A percentile compares a stretch with the other conserved stretches of the same genome.
These are phyloP conservation scores for Microplitis demolitor DNA, from an alignment of 1,140 invertebrate species.

Conservation along the genomic window DNA sequence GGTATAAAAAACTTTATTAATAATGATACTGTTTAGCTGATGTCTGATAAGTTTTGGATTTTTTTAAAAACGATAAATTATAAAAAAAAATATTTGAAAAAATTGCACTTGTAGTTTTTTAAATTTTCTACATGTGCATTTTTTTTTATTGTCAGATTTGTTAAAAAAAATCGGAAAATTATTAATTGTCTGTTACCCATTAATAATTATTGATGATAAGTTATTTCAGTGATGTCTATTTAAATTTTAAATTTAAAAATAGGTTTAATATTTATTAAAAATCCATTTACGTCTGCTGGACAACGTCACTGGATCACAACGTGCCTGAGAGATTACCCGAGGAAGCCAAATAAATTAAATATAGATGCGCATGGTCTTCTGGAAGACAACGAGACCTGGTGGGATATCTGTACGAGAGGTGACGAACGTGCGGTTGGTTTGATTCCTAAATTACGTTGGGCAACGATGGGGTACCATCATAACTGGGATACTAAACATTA, in stretches of 20 bases:
- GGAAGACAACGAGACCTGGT: constrained; percentile 57
- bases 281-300: constrained; percentile 79
- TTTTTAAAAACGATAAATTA: too few relatives aligned
- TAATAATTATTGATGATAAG: too few relatives aligned
- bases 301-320: constrained; percentile 83
- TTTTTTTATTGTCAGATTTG: too few relatives aligned
- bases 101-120: too few relatives aligned
- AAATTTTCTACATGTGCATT: too few relatives aligned
- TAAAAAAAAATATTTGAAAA: too few relatives aligned
- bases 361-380: constrained; percentile 67
- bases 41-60: too few relatives aligned
- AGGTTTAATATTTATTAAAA: constrained; percentile 80
- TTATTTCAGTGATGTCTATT: neutral
- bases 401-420: constrained; percentile 53
- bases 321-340: constrained; percentile 78
- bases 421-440: constrained; percentile 39
- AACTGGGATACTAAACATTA: constrained; percentile 93
- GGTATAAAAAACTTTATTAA: constrained; percentile 44
- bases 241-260: constrained; percentile 19
- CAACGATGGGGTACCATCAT: constrained; percentile 93
- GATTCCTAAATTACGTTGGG: constrained; percentile 81
- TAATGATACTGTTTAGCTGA: too few relatives aligned
- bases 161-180: too few relatives aligned
- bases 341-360: constrained; percentile 79
- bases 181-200: too few relatives aligned